These are phyloP conservation scores for Scortum barcoo DNA, from an alignment of 2,113 vertebrate genomes.

Conservation along the genomic window DNA sequence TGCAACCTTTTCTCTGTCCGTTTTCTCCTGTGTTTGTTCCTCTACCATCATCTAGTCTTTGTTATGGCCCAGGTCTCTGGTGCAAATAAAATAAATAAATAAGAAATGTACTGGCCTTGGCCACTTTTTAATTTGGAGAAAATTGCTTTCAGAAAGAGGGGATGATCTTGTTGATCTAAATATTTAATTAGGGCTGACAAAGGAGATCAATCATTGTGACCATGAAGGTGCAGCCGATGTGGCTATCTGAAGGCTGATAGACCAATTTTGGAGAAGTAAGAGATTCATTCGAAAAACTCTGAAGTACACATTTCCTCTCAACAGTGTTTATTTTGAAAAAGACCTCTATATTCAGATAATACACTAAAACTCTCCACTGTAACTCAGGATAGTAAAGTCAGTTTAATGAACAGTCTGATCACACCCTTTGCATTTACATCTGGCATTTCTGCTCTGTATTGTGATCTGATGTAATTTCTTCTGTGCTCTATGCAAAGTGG, in stretches of 20 bases:
- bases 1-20: too few species aligned
- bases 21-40: too few species aligned
- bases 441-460: slow-evolving; percentile 42
- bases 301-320: too few species aligned
- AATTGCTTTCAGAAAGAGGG: slow-evolving; percentile 70
- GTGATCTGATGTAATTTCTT: slow-evolving; percentile 36
- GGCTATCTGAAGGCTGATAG: background rate
- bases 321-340: background rate
- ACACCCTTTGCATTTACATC: slow-evolving; percentile 36
- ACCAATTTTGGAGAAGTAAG: too few species aligned
- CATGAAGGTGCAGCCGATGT: background rate
- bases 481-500: slow-evolving; percentile 39
- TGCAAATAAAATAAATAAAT: slow-evolving; percentile 77
- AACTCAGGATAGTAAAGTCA: background rate
- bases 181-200: slow-evolving; percentile 77
- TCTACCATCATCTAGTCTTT: slow-evolving; percentile 2
- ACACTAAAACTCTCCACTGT: background rate
- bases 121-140: slow-evolving; percentile 73
- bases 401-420: slow-evolving; percentile 43
- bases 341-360: background rate
- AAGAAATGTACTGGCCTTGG: slow-evolving; percentile 70
- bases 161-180: slow-evolving; percentile 66
- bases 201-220: slow-evolving; percentile 63
- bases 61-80: slow-evolving; percentile 59
- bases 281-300: background rate